Percentiles rank a stretch among this genome's conserved stretches.
Conservation (phyloP, 1,140 invertebrate genomes). For the Philopotamus ludificatus region DNA sequence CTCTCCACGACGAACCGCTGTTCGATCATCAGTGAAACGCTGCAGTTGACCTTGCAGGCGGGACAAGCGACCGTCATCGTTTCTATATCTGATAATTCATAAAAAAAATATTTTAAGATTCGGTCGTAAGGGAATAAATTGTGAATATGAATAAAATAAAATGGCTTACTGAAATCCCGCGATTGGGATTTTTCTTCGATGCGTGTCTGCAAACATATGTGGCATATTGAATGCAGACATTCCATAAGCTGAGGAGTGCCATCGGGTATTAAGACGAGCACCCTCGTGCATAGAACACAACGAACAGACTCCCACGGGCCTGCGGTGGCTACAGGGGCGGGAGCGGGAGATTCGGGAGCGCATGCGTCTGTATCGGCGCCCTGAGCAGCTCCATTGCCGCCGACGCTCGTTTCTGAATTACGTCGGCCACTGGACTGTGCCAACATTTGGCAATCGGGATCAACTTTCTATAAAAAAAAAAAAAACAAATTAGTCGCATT, state of each 20-base stretch:
- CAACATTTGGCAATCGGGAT: not conserved
- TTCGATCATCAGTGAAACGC: slow-evolving; percentile 66
- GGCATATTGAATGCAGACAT: slow-evolving; percentile 82
- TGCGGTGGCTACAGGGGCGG: slow-evolving; percentile 32
- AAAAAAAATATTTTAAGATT: too few relatives aligned
- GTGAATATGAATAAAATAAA: not conserved
- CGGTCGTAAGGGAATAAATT: too few relatives aligned
- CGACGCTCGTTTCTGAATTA: not conserved
- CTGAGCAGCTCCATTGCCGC: not conserved
- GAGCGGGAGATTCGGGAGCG: slow-evolving; percentile 46
- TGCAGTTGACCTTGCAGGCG: slow-evolving; percentile 63
- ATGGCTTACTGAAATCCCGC: slow-evolving; percentile 1
- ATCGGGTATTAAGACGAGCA: slow-evolving; percentile 43
- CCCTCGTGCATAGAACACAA: slow-evolving; percentile 47
- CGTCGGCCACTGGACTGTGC: not conserved
- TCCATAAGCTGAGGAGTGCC: slow-evolving; percentile 74
- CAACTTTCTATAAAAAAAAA: slow-evolving; percentile 10
- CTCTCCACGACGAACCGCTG: slow-evolving; percentile 73
- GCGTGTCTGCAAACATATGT: slow-evolving; percentile 71
- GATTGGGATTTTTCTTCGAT: slow-evolving; percentile 56
- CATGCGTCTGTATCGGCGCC: not conserved
- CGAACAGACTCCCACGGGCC: slow-evolving; percentile 42
- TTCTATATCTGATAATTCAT: slow-evolving; percentile 6
- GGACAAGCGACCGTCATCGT: slow-evolving; percentile 56
- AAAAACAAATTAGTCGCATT: not conserved